These are phyloP conservation scores for Aspiorhynchus laticeps DNA, from an alignment of 2,113 vertebrate genomes.

Conservation along the genomic window DNA sequence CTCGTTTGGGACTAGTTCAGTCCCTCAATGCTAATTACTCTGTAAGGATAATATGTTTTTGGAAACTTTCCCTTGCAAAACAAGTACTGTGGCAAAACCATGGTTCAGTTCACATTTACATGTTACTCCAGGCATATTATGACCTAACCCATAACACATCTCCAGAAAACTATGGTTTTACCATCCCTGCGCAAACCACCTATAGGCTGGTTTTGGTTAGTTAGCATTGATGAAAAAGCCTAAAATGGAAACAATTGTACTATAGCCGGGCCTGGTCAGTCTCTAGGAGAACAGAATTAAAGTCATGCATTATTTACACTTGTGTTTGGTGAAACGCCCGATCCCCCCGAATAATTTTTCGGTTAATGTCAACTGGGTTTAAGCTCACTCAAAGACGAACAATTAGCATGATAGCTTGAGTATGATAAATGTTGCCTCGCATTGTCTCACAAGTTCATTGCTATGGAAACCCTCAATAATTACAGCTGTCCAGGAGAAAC, in stretches of 20 bases:
- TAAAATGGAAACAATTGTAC: neutral
- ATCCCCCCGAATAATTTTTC: no score
- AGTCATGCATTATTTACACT: neutral
- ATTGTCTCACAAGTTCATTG: constrained; percentile 17
- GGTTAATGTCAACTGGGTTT: constrained; percentile 9
- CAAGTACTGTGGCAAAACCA: neutral
- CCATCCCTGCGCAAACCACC: neutral
- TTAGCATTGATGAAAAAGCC: neutral
- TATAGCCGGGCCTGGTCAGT: constrained; percentile 3
- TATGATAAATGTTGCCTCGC: constrained; percentile 15
- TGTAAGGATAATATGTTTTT: neutral
- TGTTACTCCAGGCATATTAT: neutral
- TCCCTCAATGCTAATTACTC: neutral
- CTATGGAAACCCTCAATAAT: no score
- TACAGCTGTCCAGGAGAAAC: neutral
- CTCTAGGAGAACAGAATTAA: neutral
- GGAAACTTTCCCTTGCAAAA: neutral
- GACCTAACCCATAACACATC: neutral
- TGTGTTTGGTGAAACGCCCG: no score
- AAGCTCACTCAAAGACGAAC: neutral
- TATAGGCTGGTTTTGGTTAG: neutral
- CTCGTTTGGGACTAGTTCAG: neutral
- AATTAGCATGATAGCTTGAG: neutral
- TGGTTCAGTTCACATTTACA: neutral
- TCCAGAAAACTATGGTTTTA: neutral